Evolutionary conservation across 2,888 invertebrate species (phyloP).

Genomic region (Synanthedon vespiformis): DNA sequence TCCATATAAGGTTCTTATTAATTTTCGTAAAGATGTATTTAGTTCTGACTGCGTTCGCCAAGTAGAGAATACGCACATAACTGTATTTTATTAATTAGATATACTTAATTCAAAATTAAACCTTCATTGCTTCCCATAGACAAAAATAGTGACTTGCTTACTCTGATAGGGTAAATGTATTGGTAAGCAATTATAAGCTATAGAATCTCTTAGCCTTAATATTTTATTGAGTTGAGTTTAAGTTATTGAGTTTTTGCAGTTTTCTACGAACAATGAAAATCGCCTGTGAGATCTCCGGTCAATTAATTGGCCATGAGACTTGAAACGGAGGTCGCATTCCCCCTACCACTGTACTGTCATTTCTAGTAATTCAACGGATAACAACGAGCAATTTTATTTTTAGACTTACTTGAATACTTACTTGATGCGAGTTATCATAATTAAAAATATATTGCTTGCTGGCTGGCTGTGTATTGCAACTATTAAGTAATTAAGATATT

Average conservation of each 20-base stretch:
- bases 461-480: slow-evolving; percentile 10
- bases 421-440: slow-evolving; percentile 11
- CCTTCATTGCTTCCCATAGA: too few relatives aligned
- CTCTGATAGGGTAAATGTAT: too few relatives aligned
- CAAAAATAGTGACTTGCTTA: too few relatives aligned
- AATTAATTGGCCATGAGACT: slow-evolving; percentile 41
- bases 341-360: slow-evolving; percentile 15
- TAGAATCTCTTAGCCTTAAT: too few relatives aligned
- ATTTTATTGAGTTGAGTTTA: too few relatives aligned
- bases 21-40: too few relatives aligned
- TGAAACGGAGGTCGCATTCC: slow-evolving; percentile 40
- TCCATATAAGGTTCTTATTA: too few relatives aligned
- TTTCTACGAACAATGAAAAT: slow-evolving; percentile 35
- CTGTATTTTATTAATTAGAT: too few relatives aligned
- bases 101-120: too few relatives aligned
- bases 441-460: neutral
- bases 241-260: slow-evolving; percentile 29
- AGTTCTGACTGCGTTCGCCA: too few relatives aligned
- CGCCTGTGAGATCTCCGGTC: slow-evolving; percentile 36
- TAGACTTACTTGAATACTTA: neutral
- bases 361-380: neutral
- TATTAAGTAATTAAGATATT: neutral
- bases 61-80: too few relatives aligned
- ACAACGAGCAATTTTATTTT: neutral
- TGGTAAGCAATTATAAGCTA: too few relatives aligned